Evolutionary conservation across 2,797 vertebrate genomes (phyloP).

Genomic region (Dermochelys coriacea): DNA sequence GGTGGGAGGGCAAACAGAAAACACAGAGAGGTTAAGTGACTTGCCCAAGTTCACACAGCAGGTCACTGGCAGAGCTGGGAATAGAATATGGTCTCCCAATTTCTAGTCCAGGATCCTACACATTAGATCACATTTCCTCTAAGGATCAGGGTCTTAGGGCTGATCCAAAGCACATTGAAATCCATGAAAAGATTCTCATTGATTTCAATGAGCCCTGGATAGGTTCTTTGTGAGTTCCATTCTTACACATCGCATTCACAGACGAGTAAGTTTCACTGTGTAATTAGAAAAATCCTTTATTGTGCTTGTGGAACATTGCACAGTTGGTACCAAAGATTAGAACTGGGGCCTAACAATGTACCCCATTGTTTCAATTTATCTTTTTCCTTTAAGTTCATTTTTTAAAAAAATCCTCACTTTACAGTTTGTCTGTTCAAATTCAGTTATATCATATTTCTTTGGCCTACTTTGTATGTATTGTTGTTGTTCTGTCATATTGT

Average conservation of each 20-base stretch:
- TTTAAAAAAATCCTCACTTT: background rate
- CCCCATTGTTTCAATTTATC: background rate
- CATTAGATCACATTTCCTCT: background rate
- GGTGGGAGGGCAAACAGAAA: background rate
- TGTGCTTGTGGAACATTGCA: background rate
- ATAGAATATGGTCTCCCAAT: background rate
- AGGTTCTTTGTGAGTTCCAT: background rate
- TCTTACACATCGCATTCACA: background rate
- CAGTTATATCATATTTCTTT: background rate
- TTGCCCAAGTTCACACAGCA: background rate
- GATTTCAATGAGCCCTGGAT: background rate
- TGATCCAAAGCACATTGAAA: background rate
- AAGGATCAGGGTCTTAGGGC: background rate
- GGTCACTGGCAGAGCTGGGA: background rate
- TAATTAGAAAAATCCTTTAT: background rate
- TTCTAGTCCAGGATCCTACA: background rate
- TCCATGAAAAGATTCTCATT: background rate
- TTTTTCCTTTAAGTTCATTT: background rate
- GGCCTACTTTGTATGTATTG: background rate
- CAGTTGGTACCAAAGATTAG: background rate
- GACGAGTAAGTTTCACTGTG: background rate
- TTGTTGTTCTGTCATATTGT: background rate
- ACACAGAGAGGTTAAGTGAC: background rate
- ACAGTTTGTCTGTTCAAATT: background rate
- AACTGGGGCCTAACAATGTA: background rate